Evolutionary conservation across 2,888 invertebrate genomes (phyloP).

Genomic region (Drosophila mulleri): DNA sequence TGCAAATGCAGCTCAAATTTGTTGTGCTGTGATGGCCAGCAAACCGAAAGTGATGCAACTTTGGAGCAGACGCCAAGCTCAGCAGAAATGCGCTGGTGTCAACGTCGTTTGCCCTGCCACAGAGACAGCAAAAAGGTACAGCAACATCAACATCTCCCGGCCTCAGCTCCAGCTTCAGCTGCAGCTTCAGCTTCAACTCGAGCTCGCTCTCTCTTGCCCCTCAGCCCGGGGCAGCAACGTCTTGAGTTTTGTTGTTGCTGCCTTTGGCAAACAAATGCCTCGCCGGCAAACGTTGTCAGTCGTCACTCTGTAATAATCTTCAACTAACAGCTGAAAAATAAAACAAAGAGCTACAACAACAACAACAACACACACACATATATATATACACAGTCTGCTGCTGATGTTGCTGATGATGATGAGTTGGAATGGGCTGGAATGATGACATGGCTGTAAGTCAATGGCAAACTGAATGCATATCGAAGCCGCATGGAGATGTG

Average conservation of each 20-base stretch:
- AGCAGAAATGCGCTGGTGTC: constrained; percentile 57
- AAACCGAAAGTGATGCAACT: constrained; percentile 61
- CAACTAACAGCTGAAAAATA: constrained; percentile 58
- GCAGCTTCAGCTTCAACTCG: neutral
- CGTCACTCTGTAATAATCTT: constrained; percentile 69
- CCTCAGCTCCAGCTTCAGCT: neutral
- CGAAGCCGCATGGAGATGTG: constrained; percentile 27
- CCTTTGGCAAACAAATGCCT: constrained; percentile 52
- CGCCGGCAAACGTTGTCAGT: constrained; percentile 58
- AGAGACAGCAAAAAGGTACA: neutral
- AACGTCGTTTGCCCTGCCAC: constrained; percentile 19
- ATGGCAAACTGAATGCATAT: constrained; percentile 57
- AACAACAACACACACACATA: constrained; percentile 5
- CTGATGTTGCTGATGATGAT: constrained; percentile 54
- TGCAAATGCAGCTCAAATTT: constrained; percentile 44
- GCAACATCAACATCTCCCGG: neutral
- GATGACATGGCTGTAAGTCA: constrained; percentile 57
- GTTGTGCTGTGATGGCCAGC: constrained; percentile 31
- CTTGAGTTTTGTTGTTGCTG: constrained; percentile 49
- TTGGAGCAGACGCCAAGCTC: constrained; percentile 48
- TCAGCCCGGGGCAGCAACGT: constrained; percentile 30
- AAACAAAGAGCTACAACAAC: constrained; percentile 23
- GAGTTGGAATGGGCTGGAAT: constrained; percentile 41
- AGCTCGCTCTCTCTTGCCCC: constrained; percentile 1
- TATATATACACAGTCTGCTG: constrained; percentile 10